Conservation (phyloP, 2,888 invertebrate species). For the Platycheirus rosarum region DNA sequence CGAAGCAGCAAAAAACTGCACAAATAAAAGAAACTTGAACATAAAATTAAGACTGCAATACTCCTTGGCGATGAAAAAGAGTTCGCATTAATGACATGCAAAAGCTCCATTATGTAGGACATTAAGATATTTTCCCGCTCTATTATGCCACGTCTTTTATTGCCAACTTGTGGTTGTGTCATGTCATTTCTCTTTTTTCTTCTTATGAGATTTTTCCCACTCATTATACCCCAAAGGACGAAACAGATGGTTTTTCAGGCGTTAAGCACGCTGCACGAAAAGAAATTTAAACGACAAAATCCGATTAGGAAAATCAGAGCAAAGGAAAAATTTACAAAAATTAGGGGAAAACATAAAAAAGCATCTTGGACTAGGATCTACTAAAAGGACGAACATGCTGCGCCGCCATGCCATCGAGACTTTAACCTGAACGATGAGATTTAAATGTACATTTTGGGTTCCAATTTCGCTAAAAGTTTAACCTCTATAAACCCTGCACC, state of each 20-base stretch:
- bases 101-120: conserved; percentile 73
- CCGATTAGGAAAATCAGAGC: conserved; percentile 64
- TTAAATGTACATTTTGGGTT: conserved; percentile 47
- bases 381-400: not conserved
- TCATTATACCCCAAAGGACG: conserved; percentile 41
- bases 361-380: not conserved
- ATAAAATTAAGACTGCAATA: conserved; percentile 71
- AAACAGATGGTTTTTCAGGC: conserved; percentile 61
- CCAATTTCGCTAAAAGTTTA: conserved; percentile 55
- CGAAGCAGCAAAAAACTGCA: conserved; percentile 5
- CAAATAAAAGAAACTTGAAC: conserved; percentile 31
- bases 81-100: conserved; percentile 70
- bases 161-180: conserved; percentile 74
- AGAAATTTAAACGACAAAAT: conserved; percentile 57
- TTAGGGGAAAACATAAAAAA: conserved; percentile 34
- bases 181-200: conserved; percentile 52
- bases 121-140: conserved; percentile 64
- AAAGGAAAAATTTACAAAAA: conserved; percentile 56
- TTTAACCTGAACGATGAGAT: conserved; percentile 46
- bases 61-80: conserved; percentile 44
- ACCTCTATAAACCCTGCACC: conserved; percentile 52
- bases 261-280: conserved; percentile 27
- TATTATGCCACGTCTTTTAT: conserved; percentile 69
- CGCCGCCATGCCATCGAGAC: not conserved
- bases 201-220: conserved; percentile 26